These are phyloP conservation scores for Serinus canaria DNA, from an alignment of 2,113 vertebrate genomes.

Conservation along the genomic window DNA sequence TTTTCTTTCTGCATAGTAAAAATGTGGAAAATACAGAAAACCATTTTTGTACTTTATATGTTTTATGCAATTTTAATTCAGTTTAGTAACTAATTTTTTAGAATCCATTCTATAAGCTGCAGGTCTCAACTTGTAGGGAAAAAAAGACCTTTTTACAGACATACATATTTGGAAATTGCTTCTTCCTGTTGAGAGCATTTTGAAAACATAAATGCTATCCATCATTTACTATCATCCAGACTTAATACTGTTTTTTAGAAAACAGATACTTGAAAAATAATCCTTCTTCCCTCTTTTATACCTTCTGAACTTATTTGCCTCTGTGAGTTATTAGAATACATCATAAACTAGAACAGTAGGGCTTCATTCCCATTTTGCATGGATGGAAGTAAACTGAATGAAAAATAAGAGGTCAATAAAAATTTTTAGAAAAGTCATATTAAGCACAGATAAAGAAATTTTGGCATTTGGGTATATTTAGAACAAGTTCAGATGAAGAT, in stretches of 20 bases:
- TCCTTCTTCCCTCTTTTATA: not conserved
- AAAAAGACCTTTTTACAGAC: not conserved
- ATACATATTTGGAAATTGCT: not conserved
- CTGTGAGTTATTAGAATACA: not conserved
- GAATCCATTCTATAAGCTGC: not conserved
- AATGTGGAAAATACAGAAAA: not conserved
- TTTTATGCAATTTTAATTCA: not conserved
- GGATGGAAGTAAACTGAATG: not conserved
- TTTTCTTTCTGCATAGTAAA: not conserved
- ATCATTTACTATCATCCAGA: not conserved
- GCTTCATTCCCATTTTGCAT: not conserved
- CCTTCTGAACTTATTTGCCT: not conserved
- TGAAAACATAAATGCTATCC: slow-evolving; percentile 1
- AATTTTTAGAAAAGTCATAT: not conserved
- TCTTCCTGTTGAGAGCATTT: not conserved
- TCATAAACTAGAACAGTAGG: not conserved
- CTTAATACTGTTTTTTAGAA: not conserved
- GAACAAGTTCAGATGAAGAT: not conserved
- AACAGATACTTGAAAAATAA: not conserved
- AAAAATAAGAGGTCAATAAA: not conserved
- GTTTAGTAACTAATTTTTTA: not conserved
- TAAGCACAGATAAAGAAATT: not conserved
- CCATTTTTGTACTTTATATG: not conserved
- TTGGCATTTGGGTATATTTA: not conserved
- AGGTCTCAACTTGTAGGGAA: not conserved